Evolutionary conservation across 2,113 vertebrate species (phyloP), one percentile per base, ranked within the genome.

Genomic region (Glareola pratincola): DNA sequence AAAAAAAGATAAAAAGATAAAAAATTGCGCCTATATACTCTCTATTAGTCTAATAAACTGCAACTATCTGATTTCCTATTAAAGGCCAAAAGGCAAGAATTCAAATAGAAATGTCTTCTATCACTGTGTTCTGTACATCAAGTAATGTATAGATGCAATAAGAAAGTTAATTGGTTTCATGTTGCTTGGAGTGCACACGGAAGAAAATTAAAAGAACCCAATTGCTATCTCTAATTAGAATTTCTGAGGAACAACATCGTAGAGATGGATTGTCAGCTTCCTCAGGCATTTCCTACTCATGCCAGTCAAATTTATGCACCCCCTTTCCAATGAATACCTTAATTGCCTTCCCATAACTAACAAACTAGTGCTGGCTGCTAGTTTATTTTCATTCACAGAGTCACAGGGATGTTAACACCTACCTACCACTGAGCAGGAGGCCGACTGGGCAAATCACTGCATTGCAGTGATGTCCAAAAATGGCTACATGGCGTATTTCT

Each of bases 111-210:
- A 76, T 15, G 45, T 56, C 91, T 92, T 59, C 90, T 73, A 81
- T 95, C 85, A 43, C 64, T 92, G 3, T 27, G 50, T 85, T 77
- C 95, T 83, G 78, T 80, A 63, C 66, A 53, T 73, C 21, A 39
- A 86, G 54, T 76, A 85, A 96, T 27, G 36, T 84, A 95, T 48
- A 51, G 85, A 81, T 57, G 92, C 85, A 96, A 67, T 86, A 94
- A 96, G 82, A 69, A 97, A 96, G 80, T 97, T 96, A 93, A 98
- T 95, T 96, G 96, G 71, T 90, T 97, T 97, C 91, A 88, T 86
- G 90, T 91, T 94, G 45, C 90, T 93, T 94, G 53, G 94, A 95
- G 72, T 68, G 83, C 60, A 79, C 57, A 81, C 4, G 14, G 75
- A 90, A 81, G 88, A 94, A 79, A 69, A 81, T 84, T 82, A 77